Percentiles rank a stretch among this genome's conserved stretches.
Evolutionary conservation across 2,797 vertebrate species (phyloP).

Genomic region (Spea hammondii): DNA sequence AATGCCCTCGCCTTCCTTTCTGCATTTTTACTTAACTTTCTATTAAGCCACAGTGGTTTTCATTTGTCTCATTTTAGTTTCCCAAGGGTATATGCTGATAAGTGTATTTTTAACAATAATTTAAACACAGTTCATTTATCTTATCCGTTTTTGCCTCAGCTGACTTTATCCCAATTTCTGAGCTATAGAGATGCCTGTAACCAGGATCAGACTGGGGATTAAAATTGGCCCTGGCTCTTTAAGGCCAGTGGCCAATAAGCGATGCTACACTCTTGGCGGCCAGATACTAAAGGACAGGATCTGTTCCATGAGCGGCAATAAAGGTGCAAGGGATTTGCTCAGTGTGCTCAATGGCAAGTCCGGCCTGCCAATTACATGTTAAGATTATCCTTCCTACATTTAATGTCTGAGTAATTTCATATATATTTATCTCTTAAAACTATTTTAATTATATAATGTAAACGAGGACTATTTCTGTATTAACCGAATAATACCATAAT

Average conservation of each 20-base stretch:
- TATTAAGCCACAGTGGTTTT: not conserved
- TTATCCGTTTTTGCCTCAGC: not conserved
- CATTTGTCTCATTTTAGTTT: not conserved
- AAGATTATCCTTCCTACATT: not conserved
- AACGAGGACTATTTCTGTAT: too few species aligned
- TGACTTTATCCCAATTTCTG: not conserved
- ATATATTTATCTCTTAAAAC: too few species aligned
- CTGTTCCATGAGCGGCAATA: too few species aligned
- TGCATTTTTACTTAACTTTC: not conserved
- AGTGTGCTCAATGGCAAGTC: too few species aligned
- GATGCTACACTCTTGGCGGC: too few species aligned
- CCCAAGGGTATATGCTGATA: not conserved
- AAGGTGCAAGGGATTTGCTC: too few species aligned
- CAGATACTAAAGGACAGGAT: too few species aligned
- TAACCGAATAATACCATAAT: too few species aligned
- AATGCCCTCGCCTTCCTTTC: not conserved
- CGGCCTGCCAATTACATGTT: not conserved
- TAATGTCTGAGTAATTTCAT: not conserved
- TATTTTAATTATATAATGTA: too few species aligned
- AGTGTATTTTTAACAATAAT: not conserved
- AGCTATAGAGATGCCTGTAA: not conserved
- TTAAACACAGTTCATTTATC: not conserved
- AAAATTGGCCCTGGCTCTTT: too few species aligned
- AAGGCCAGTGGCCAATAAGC: too few species aligned
- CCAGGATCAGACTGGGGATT: too few species aligned